Percentiles rank a stretch among this genome's conserved stretches.
Evolutionary conservation across 2,888 invertebrate genomes (phyloP).

Genomic region (Timema cristinae): DNA sequence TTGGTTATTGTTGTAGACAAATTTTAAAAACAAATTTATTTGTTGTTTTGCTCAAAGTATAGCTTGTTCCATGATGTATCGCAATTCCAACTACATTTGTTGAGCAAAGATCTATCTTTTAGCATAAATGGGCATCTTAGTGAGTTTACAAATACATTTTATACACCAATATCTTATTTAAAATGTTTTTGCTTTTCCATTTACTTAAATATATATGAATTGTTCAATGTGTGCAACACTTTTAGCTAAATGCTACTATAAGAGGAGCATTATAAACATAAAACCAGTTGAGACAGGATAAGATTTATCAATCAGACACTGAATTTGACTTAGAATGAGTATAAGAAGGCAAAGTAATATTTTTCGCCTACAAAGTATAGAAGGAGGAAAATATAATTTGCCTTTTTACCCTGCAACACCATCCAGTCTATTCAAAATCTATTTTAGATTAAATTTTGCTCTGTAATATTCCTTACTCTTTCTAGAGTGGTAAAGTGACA

Average conservation of each 20-base stretch:
- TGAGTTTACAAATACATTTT: neutral
- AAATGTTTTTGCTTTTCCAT: no score
- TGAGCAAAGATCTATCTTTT: no score
- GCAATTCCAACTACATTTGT: no score
- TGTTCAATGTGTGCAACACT: no score
- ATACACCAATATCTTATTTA: conserved; percentile 7
- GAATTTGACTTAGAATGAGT: no score
- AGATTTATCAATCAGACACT: no score
- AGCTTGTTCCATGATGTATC: conserved; percentile 15
- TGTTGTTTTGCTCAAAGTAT: conserved; percentile 25
- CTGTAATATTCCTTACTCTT: neutral
- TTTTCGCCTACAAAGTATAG: no score
- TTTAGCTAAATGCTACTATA: no score
- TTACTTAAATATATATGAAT: neutral
- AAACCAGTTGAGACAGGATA: no score
- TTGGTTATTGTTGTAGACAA: conserved; percentile 31
- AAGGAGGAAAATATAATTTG: neutral
- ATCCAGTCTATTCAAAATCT: neutral
- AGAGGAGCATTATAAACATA: no score
- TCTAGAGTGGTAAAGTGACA: neutral
- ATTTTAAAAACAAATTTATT: conserved; percentile 25
- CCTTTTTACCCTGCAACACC: neutral
- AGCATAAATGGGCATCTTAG: neutral
- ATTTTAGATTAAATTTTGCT: conserved; percentile 6
- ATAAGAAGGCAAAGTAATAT: no score